A percentile compares a stretch with the other conserved stretches of the same genome.
phyloP scores from a whole-genome alignment of 2,797 vertebrate species.

The Chelon labrosus region DNA sequence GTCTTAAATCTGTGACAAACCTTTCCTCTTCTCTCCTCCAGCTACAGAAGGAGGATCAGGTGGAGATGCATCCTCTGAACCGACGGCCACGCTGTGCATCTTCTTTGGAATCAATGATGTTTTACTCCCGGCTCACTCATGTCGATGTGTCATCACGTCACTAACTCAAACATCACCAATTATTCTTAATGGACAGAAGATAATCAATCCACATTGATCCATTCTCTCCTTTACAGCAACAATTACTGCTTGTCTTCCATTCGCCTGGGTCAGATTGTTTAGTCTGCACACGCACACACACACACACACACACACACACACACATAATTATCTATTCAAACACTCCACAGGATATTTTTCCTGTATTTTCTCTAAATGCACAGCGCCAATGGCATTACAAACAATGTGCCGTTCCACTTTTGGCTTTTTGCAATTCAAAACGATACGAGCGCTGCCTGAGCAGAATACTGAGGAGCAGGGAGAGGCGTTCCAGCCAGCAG shows the following conservation, averaged over 20 bases:
- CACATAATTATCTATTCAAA: conserved; percentile 67
- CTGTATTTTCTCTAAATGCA: conserved; percentile 64
- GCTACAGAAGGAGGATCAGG: conserved; percentile 25
- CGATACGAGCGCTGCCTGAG: conserved; percentile 40
- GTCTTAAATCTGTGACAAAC: too few species aligned
- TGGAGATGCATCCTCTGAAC: conserved; percentile 35
- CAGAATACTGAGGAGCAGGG: conserved; percentile 60
- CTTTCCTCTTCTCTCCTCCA: too few species aligned
- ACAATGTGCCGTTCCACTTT: conserved; percentile 68
- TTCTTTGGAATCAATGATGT: conserved; percentile 45
- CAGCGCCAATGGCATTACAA: conserved; percentile 59
- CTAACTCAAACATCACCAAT: conserved; percentile 64
- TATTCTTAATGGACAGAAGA: conserved; percentile 65
- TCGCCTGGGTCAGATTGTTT: conserved; percentile 44
- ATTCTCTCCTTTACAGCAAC: conserved; percentile 49
- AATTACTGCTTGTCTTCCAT: conserved; percentile 48
- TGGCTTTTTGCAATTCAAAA: conserved; percentile 74
- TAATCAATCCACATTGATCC: conserved; percentile 69
- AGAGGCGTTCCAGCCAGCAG: conserved; percentile 44
- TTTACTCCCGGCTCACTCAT: conserved; percentile 31
- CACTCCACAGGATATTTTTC: conserved; percentile 59
- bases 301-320: conserved; percentile 24
- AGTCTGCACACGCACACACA: conserved; percentile 39
- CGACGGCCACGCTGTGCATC: conserved; percentile 40
- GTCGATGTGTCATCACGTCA: conserved; percentile 51